Evolutionary conservation across 1,140 invertebrate genomes (phyloP), one percentile per base, ranked within the genome.

Genomic region (Asobara japonica): DNA sequence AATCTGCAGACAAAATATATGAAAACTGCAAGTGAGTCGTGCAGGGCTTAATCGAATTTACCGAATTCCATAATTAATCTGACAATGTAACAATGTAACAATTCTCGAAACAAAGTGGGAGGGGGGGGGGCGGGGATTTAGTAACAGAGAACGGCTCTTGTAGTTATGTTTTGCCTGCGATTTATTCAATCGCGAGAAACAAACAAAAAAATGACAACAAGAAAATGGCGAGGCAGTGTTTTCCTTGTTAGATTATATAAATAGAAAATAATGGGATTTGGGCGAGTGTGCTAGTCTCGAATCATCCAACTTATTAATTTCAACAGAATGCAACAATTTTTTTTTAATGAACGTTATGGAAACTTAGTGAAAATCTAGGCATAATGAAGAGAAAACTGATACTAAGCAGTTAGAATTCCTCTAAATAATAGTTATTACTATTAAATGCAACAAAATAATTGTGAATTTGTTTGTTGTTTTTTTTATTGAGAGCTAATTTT

Each of bases 271-370:
- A 27, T 36, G 20, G 38, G 13, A 64, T 70, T 38, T 25, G 76
- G 77, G 77, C 79, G 80, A 82, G 79, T 82, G 74, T 83, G 78
- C 82, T 84, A 85, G 81, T 85, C 80, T 78, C 74, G 74, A 77
- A 62, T 77, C 75, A 56, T 61, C 67, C 61, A 78, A 60, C 74
- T 30, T 31, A 76, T 64, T 72, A 69, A 79, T 45, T 73, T 81
- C 81, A 83, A 81, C 81, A 83, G 80, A 83, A 83, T 82, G 79
- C 79, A 83, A 84, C 80, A 80, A 77, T 79, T 81, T 79, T 78
- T 80, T 56, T 56, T 56, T 25, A 25, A 25, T 56, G 51, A 56
- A 30, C 67, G 67, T 33, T 56, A 36, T 36, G 22, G 18, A 56
- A 56, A 10, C 51, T 45, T 56, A 25, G 22, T 10, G 18, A 13